Conservation (phyloP, 2,888 invertebrate species). For the Noctuana brunneofusca region DNA sequence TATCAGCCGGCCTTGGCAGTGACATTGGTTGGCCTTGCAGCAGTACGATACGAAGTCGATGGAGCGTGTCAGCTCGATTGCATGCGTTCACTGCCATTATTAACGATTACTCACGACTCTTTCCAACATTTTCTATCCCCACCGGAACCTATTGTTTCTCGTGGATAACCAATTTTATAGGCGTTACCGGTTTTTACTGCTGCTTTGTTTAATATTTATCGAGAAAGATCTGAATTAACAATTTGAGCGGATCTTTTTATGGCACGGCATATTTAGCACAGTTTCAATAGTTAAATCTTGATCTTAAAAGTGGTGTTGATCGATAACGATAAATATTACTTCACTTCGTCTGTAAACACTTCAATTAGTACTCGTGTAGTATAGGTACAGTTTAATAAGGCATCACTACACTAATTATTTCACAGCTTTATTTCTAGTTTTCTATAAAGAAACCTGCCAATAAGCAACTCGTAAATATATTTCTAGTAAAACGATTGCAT, state of each 20-base stretch:
- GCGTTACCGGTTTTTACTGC: neutral
- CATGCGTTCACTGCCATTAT: constrained; percentile 25
- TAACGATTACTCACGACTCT: constrained; percentile 22
- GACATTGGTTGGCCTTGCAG: constrained; percentile 58
- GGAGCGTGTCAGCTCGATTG: constrained; percentile 18
- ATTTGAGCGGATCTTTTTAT: neutral
- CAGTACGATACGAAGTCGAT: constrained; percentile 37
- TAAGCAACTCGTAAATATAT: neutral
- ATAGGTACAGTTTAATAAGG: no score
- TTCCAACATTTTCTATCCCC: constrained; percentile 10
- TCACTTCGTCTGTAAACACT: no score
- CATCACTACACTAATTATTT: no score
- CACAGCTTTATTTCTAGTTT: no score
- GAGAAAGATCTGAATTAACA: no score
- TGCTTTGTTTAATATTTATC: neutral
- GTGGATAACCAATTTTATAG: constrained; percentile 12
- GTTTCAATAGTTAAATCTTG: no score
- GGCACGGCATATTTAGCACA: no score
- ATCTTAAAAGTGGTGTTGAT: no score
- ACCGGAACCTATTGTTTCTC: constrained; percentile 25
- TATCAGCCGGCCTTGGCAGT: constrained; percentile 76
- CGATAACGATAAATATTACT: no score
- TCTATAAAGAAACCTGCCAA: no score
- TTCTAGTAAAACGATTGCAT: neutral
- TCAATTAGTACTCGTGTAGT: no score